Base-by-base conservation (phyloP, 2,888 invertebrate genomes). In the Lasioglossum oenotherae region DNA sequence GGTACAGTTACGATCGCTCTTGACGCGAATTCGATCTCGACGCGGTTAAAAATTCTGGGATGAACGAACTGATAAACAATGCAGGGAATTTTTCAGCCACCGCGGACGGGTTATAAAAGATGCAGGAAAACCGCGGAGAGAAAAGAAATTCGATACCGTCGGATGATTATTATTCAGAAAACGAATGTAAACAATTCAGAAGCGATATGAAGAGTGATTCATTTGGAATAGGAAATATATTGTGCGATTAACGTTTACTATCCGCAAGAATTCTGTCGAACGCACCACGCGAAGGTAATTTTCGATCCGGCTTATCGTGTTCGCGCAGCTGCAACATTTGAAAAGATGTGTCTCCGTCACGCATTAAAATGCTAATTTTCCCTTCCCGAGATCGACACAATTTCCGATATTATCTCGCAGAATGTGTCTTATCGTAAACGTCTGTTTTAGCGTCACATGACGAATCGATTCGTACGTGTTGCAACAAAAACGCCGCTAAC, bases 331-430 rank as follows among this genome's bases (percentile, higher is more conserved):
- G 73, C 49, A 77, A 77, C 67, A 77, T 64, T 73, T 35, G 72
- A 73, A 73, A 60, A 81, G 60, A 81, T 72, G 57, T 12, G 19
- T 76, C 64, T 35, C 64, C n/a, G 49, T 41, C 64, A 41, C 64
- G 49, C 73, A 57, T 83, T 73, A 83, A 77, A 81, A 81, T 83
- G 73, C 53, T 77, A 83, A 83, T 83, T 81, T 77, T 44, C 41
- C 12, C 23, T 27, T 46, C 14, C 12, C 16, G 4, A 27, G 57
- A 71, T 80, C 69, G 31, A 46, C 76, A 35, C 75, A 14, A 27
- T 35, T 72, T n/a, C n/a, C 57, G 6, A 64, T 31, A 16, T 31
- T 64, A 64, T 64, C 64, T 14, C 64, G 64, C 64, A 0, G 27
- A 31, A 64, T 64, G 27, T 31, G 14, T 4, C 64, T 64, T 31